Evolutionary conservation across 2,113 vertebrate genomes (phyloP).

Genomic region (Chaetura pelagica): DNA sequence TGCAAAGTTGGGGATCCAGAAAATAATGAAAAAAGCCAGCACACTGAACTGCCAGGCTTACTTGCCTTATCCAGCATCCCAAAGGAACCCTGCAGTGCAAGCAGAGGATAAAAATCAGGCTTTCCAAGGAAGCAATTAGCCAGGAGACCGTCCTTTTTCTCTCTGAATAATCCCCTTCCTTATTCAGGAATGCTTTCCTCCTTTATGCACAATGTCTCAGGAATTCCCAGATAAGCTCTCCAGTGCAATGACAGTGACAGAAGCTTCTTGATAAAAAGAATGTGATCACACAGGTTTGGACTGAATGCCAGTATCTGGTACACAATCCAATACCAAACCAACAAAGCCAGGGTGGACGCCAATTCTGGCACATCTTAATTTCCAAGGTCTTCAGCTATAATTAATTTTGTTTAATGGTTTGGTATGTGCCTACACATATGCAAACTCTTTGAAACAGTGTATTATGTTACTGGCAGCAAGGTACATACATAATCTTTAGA

Average conservation of each 20-base stretch:
- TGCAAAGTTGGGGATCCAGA: not conserved
- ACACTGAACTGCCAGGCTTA: not conserved
- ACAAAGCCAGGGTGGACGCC: not conserved
- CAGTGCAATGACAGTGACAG: not conserved
- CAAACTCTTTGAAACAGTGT: not conserved
- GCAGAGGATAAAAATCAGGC: not conserved
- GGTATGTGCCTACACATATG: not conserved
- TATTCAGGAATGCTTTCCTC: not conserved
- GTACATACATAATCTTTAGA: not conserved
- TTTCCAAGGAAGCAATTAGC: constrained; percentile 19
- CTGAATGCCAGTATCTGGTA: not conserved
- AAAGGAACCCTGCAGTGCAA: not conserved
- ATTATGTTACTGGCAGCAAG: not conserved
- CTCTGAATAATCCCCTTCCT: not conserved
- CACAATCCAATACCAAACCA: not conserved
- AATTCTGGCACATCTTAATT: not conserved
- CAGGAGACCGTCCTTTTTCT: not conserved
- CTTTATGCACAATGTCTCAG: not conserved
- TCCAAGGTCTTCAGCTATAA: not conserved
- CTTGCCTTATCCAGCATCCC: not conserved
- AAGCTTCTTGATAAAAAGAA: not conserved
- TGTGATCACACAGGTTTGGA: not conserved
- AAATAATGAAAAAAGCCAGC: not conserved
- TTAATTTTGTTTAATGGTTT: not conserved
- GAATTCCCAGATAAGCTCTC: not conserved